phyloP scores from a whole-genome alignment of 2,888 invertebrate species.

The Ariolimax columbianus region DNA sequence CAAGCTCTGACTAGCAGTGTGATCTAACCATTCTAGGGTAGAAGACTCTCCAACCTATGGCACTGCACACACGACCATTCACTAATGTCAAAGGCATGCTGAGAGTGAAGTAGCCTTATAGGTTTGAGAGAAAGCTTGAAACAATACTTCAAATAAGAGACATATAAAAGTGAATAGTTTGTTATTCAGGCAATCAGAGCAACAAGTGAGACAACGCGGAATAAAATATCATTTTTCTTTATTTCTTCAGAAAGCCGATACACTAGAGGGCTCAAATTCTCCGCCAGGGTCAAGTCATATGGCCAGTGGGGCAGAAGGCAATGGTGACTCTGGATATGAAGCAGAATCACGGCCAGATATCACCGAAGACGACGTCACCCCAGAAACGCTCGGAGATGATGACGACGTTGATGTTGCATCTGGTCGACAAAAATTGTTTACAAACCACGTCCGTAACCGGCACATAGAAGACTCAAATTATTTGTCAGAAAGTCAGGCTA shows the following conservation, averaged over 20 bases:
- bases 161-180: too few relatives aligned
- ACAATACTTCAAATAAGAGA: too few relatives aligned
- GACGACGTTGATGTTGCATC: conserved; percentile 33
- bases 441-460: conserved; percentile 33
- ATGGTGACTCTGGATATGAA: conserved; percentile 74
- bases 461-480: conserved; percentile 32
- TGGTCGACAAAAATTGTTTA: conserved; percentile 33
- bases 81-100: too few relatives aligned
- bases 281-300: conserved; percentile 51
- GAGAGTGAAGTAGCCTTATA: too few relatives aligned
- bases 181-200: too few relatives aligned
- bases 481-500: conserved; percentile 27
- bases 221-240: too few relatives aligned
- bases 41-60: too few relatives aligned
- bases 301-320: conserved; percentile 54
- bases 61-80: too few relatives aligned
- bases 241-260: conserved; percentile 38
- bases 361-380: conserved; percentile 58
- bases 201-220: too few relatives aligned
- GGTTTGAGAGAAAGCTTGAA: too few relatives aligned
- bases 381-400: conserved; percentile 56
- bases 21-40: too few relatives aligned
- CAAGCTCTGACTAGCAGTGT: too few relatives aligned
- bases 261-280: conserved; percentile 44
- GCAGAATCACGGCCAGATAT: conserved; percentile 67